Base-by-base conservation (phyloP, 92 coral and sea anemone species). In the Pocillopora meandrina region DNA sequence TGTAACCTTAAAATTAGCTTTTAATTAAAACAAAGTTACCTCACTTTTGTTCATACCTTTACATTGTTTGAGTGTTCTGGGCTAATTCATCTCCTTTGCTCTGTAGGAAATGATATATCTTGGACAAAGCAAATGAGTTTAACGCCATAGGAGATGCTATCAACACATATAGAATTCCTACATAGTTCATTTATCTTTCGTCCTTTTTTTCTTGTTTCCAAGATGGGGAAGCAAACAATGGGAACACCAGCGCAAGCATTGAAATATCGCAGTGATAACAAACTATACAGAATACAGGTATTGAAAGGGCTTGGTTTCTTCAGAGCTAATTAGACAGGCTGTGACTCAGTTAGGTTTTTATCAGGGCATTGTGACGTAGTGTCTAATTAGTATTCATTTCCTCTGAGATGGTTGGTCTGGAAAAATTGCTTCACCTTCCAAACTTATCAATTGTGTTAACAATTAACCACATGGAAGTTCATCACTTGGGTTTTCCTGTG, bases 191-290 rank as follows among this genome's bases (percentile, higher is more conserved):
- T 61, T 56, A n/a, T 56, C 3, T 20, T 23, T 10, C 5, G 14
- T 18, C 20, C 15, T 0, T 35, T 33, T 78, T 33, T 52, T 72
- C 23, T 23, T 76, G 34, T 31, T 55, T 7, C 67, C 15, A 52
- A 96, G 99, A 96, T 96, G 99, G 99, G 98, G 23, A 96, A 96
- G 72, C 99, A 96, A 77, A 96, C 99, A 1, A 96, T 96, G 97
- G 99, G 93, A 67, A 96, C 98, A 12, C 99, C 99, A 55, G 90
- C 87, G 49, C 98, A 94, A 42, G 95, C 99, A 34, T 78, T 96
- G 61, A 87, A 92, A 61, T 93, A 91, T 83, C 95, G 99, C 52
- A 87, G 95, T 71, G 99, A 96, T 88, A 96, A 95, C 84, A 96
- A 96, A 87, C 85, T 96, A 15, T 96, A 96, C 85, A 93, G 97